phyloP scores from a whole-genome alignment of 2,113 vertebrate genomes.

The Rhinopomastus cyanomelas region DNA sequence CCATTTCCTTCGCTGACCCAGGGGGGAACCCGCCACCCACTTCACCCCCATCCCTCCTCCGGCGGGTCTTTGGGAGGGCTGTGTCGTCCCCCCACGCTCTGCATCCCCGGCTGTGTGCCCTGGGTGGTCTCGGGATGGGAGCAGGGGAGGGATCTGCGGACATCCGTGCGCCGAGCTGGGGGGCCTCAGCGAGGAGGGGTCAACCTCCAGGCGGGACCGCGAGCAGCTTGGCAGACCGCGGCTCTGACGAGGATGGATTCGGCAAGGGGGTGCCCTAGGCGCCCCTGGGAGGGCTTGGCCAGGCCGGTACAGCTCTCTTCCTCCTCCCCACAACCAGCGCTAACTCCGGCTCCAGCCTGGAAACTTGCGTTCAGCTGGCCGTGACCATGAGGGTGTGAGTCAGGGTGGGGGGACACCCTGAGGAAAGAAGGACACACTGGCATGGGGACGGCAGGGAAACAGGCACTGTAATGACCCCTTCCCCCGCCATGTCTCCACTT shows the following conservation, averaged over 20 bases:
- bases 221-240: background rate
- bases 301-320: background rate
- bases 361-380: conserved; percentile 30
- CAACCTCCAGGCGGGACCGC: background rate
- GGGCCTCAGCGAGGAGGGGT: conserved; percentile 30
- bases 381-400: conserved; percentile 30
- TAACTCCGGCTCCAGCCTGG: background rate
- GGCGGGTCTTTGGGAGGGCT: background rate
- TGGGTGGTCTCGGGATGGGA: conserved; percentile 44
- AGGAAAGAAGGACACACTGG: background rate
- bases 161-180: background rate
- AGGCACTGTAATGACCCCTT: background rate
- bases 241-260: background rate
- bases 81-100: background rate
- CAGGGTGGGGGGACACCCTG: background rate
- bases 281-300: background rate
- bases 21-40: background rate
- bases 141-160: conserved; percentile 4
- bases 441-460: background rate
- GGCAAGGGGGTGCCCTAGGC: background rate
- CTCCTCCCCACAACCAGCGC: too few species aligned
- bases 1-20: conserved; percentile 12
- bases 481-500: background rate
- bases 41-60: background rate
- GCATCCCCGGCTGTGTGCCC: background rate